phyloP scores from a whole-genome alignment of 2,888 invertebrate species.

The Chalcosyrphus nemorum region DNA sequence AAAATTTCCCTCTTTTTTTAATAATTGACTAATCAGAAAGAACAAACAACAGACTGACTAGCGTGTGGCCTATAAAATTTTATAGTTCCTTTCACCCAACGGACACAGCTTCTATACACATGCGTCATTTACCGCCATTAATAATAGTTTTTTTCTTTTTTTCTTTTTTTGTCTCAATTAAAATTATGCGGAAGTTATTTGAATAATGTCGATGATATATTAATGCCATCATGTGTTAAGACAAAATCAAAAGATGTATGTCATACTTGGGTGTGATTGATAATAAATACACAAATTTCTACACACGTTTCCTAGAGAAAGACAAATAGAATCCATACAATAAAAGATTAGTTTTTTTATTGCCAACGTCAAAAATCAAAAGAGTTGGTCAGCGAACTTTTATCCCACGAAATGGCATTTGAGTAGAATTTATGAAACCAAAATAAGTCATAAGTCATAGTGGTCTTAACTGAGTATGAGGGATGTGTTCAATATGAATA shows the following conservation, averaged over 20 bases:
- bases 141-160: not conserved
- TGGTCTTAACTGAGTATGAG: too few species aligned
- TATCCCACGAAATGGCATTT: too few species aligned
- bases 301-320: not conserved
- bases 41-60: not conserved
- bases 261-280: not conserved
- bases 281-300: not conserved
- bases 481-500: too few species aligned
- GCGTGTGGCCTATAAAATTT: constrained; percentile 5
- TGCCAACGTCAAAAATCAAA: not conserved
- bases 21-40: not conserved
- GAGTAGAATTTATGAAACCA: too few species aligned
- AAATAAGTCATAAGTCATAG: too few species aligned
- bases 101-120: not conserved
- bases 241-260: not conserved
- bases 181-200: not conserved
- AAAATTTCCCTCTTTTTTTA: not conserved
- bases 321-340: not conserved
- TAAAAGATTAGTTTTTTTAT: not conserved
- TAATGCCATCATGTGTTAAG: not conserved
- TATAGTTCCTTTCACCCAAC: constrained; percentile 26
- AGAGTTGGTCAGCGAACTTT: constrained; percentile 8
- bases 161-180: not conserved
- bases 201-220: not conserved
- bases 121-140: not conserved